A percentile compares a stretch with the other conserved stretches of the same genome.
Evolutionary conservation across 2,797 vertebrate genomes (phyloP).

Genomic region (Sebastes taczanowskii): DNA sequence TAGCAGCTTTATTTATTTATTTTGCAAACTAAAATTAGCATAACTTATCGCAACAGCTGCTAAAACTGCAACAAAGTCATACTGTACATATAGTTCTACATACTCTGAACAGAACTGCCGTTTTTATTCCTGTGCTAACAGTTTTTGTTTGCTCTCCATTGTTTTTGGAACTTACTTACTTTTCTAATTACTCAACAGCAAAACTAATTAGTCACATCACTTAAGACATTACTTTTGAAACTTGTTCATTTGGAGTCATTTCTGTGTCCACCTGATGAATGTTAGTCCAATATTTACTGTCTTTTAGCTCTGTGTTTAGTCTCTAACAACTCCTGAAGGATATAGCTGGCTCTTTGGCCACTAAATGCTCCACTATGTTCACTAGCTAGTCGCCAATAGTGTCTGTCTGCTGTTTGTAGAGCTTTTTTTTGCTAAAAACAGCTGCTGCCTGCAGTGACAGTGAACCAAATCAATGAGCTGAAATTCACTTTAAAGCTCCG

Average conservation of each 20-base stretch:
- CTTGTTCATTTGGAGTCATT: too few relatives aligned
- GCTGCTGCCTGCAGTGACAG: background rate
- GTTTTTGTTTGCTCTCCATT: background rate
- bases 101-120: background rate
- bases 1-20: conserved; percentile 14
- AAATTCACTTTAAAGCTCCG: background rate
- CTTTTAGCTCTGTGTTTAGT: background rate
- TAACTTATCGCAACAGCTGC: conserved; percentile 11
- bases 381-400: background rate
- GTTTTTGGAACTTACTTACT: too few relatives aligned
- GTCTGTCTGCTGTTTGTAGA: too few relatives aligned
- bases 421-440: background rate
- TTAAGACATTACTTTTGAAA: too few relatives aligned
- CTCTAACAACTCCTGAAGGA: background rate
- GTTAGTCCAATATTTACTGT: too few relatives aligned
- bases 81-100: background rate
- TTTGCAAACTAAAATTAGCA: conserved; percentile 3
- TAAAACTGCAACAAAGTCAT: background rate
- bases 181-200: too few relatives aligned
- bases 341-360: background rate
- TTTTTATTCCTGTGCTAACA: background rate
- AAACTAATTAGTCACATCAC: too few relatives aligned
- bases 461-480: background rate
- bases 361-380: background rate
- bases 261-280: background rate